Percentiles rank a stretch among this genome's conserved stretches.
Evolutionary conservation across 92 coral and sea anemone species (phyloP).

Genomic region (Blastomussa wellsi): DNA sequence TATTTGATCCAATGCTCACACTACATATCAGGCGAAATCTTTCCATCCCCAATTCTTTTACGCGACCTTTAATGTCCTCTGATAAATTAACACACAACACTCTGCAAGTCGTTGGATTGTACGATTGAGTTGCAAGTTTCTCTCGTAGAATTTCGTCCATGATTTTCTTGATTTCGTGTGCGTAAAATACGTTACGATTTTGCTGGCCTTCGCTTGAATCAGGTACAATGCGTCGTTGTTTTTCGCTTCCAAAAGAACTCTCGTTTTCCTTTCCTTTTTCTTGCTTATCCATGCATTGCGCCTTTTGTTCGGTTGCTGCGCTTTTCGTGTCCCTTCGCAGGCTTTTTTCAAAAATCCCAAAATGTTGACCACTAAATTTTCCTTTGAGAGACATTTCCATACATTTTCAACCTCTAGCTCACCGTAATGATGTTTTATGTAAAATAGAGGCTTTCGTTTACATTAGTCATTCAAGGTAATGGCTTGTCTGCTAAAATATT

Average conservation of each 20-base stretch:
- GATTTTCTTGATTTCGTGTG: constrained; percentile 62
- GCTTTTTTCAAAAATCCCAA: constrained; percentile 59
- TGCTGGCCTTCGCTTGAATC: not conserved
- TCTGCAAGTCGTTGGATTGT: constrained; percentile 59
- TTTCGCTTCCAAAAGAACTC: not conserved
- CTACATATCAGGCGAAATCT: constrained; percentile 79
- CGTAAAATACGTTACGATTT: constrained; percentile 45
- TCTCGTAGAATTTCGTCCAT: constrained; percentile 70
- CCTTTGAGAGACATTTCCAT: not conserved
- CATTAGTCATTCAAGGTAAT: no score
- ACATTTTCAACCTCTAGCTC: not conserved
- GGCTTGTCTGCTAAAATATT: not conserved
- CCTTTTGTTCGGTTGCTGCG: not conserved
- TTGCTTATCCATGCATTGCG: not conserved
- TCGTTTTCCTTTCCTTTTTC: constrained; percentile 7
- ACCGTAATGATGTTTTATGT: not conserved
- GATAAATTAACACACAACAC: constrained; percentile 61
- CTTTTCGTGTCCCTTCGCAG: constrained; percentile 38
- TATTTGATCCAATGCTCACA: constrained; percentile 76
- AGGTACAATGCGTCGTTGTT: not conserved
- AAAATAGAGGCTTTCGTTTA: not conserved
- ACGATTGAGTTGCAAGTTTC: constrained; percentile 48
- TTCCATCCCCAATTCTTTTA: constrained; percentile 72
- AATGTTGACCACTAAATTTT: constrained; percentile 44
- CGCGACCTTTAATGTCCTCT: constrained; percentile 73